Conservation (phyloP, 2,797 vertebrate genomes). For the Cossypha polioptera region DNA sequence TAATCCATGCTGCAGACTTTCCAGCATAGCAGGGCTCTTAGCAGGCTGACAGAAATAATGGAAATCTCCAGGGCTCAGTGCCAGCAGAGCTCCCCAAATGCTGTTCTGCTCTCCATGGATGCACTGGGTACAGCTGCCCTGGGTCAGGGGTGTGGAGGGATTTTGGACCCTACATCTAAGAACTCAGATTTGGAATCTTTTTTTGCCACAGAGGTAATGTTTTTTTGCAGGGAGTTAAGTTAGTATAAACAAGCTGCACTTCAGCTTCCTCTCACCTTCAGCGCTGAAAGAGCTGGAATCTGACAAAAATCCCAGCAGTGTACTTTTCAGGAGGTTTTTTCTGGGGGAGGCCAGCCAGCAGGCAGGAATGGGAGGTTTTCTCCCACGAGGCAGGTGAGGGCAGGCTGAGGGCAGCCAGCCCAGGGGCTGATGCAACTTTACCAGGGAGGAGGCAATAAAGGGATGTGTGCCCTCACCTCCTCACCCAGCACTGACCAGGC, state of each 20-base stretch:
- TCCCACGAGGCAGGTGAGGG: rapidly evolving
- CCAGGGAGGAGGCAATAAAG: neutral
- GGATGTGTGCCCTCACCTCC: neutral
- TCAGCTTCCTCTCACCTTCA: neutral
- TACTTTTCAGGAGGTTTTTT: neutral
- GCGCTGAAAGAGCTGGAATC: rapidly evolving
- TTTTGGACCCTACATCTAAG: neutral
- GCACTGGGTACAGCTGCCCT: neutral
- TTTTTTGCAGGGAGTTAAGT: neutral
- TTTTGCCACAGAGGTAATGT: neutral
- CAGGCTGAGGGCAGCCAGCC: neutral
- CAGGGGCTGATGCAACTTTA: neutral
- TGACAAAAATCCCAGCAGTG: neutral
- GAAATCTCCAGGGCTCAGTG: neutral
- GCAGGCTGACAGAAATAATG: neutral
- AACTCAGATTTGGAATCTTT: neutral
- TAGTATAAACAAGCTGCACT: neutral
- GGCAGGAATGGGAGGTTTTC: neutral
- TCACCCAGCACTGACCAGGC: neutral
- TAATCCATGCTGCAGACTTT: neutral
- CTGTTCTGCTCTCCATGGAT: rapidly evolving
- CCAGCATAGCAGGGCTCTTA: neutral
- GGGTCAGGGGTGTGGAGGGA: neutral
- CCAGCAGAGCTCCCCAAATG: rapidly evolving
- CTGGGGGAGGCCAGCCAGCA: too few relatives aligned